Percentiles rank a stretch among this genome's conserved stretches.
Conservation (phyloP, 2,113 vertebrate species). For the Condylura cristata region DNA sequence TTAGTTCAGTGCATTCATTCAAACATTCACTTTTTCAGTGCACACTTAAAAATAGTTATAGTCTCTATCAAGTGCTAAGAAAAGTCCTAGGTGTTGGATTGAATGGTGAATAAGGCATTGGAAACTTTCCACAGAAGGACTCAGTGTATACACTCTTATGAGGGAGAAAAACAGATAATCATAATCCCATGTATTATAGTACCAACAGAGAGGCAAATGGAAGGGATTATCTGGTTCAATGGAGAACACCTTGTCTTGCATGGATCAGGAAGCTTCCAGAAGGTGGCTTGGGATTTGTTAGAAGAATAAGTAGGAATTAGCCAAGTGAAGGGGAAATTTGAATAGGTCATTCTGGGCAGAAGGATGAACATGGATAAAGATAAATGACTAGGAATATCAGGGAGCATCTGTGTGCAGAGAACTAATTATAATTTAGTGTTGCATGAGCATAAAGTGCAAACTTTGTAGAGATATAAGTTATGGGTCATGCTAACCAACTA, state of each 20-base stretch:
- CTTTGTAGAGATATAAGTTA: not conserved
- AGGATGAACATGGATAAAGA: not conserved
- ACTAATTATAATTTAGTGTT: not conserved
- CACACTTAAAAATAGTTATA: not conserved
- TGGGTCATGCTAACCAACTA: too few species aligned
- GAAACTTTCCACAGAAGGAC: not conserved
- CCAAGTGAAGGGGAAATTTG: not conserved
- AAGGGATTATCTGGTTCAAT: not conserved
- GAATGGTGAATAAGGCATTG: not conserved
- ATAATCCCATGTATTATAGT: too few species aligned
- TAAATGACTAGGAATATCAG: not conserved
- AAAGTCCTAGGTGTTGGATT: not conserved
- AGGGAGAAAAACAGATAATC: not conserved
- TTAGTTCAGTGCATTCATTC: not conserved
- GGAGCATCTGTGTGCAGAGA: not conserved
- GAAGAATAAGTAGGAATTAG: not conserved
- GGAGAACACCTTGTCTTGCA: not conserved
- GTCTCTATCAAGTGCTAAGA: not conserved
- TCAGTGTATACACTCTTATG: not conserved
- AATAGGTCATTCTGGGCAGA: not conserved
- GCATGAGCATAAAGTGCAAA: not conserved
- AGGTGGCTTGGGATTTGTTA: not conserved
- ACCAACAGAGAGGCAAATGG: not conserved
- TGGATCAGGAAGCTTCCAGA: not conserved
- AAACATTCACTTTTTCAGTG: not conserved